Evolutionary conservation across 2,888 invertebrate species (phyloP), one percentile per base, ranked within the genome.

Genomic region (Spatulosminthurus flaviceps): DNA sequence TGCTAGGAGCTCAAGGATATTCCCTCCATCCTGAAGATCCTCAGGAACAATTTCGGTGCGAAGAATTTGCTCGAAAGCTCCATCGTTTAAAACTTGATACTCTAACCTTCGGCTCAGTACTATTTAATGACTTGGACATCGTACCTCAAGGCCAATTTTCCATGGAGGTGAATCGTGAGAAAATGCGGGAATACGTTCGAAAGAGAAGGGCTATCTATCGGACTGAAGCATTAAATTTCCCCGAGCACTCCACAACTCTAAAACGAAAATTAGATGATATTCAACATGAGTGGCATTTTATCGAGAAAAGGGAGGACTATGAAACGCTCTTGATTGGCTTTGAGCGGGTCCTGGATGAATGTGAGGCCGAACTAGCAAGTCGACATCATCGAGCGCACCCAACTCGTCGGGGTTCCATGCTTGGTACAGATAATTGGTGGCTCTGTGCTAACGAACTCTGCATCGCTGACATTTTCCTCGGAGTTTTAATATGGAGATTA

Each of bases 281-380:
- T 43, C 22, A 73, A 4, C 24, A 73, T 28, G 73, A 73, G 19
- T 73, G 73, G 73, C 73, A 73, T 26, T 73, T 73, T n/a, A 16
- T 64, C 11, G 61, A 75, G n/a, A 75, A 29, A 13, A 24, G 29
- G n/a, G 75, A 75, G 0, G 64, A 75, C 34, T 75, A 75, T 21
- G 64, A 60, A n/a, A 28, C 26, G 19, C 64, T 75, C 41, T n/a
- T 75, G n/a, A 9, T 26, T 7, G 1, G 24, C 29, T 61, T 75
- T 64, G 60, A 75, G 28, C 21, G 9, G 19, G 75, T n/a, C 22
- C 29, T 75, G 34, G 75, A 75, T n/a, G 75, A 75, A 61, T 64
- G 61, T 64, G 75, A 64, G 61, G 64, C 29, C 7, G 64, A 75
- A 29, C 34, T 75, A 0, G 26, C 1, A 24, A 43, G 22, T 26